Base-by-base conservation (phyloP, 2,888 invertebrate genomes). In the Callyntrura guangdongensis region DNA sequence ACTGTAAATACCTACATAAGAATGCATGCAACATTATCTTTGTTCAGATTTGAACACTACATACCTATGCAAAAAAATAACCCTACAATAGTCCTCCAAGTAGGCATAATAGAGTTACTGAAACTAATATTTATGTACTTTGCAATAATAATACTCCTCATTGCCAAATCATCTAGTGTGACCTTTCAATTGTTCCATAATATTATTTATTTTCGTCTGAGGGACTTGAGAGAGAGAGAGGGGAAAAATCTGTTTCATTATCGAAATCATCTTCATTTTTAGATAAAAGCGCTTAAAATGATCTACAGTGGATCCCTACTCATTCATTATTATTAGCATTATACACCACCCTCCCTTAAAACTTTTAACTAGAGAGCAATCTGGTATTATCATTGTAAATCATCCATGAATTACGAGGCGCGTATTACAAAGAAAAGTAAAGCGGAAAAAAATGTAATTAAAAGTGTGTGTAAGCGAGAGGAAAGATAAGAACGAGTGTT, bases 161-260 rank as follows among this genome's bases (percentile, higher is more conserved):
- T 49, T 85, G 85, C 85, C 85, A 85, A 85, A 85, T 59, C 85
- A 85, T 74, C 53, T 69, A 85, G 45, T 85, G 85, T 85, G 85
- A 85, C 85, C 85, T 85, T 85, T 85, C 56, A 69, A 84, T 81
- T 67, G 67, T 83, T 14, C 22, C 8, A 45, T 17, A 22, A 67
- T 8, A 36, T 36, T 45, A 47, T 11, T 47, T 36, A n/a, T n/a
- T n/a, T n/a, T n/a, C n/a, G 20, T 59, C 59, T 17, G 20, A n/a
- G n/a, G n/a, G n/a, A n/a, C n/a, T n/a, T n/a, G n/a, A 36, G 36
- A 6, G 36, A 6, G 36, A 36, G 36, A 61, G 61, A 61, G 25
- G 6, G 6, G 22, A 22, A 61, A 61, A 12, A 61, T 22, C 20
- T 59, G 17, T 59, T 59, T 59, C 59, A 59, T 59, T 59, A n/a